These are phyloP conservation scores for Etheostoma spectabile DNA, from an alignment of 2,113 vertebrate species.

Conservation along the genomic window DNA sequence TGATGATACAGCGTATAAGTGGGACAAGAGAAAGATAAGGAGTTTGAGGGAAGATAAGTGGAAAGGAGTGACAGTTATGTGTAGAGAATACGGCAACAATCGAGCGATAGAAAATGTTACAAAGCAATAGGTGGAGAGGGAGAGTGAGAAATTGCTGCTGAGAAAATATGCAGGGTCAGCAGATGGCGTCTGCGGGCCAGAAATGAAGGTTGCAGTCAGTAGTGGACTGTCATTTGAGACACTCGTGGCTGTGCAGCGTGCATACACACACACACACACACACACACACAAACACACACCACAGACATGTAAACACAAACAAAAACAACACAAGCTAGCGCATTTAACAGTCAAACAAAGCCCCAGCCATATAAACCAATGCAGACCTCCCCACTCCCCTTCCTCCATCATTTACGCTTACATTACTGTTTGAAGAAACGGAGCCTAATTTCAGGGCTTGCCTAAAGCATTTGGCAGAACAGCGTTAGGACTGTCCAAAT, in stretches of 20 bases:
- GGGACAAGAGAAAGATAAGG: conserved; percentile 28
- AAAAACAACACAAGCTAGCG: conserved; percentile 26
- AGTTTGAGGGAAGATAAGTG: conserved; percentile 19
- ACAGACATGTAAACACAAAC: conserved; percentile 31
- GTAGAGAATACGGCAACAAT: conserved; percentile 17
- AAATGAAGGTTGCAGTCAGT: conserved; percentile 45
- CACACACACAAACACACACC: too few species aligned
- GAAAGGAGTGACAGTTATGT: conserved; percentile 11
- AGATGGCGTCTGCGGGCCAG: conserved; percentile 60
- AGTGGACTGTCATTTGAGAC: conserved; percentile 43
- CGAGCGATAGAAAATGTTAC: conserved; percentile 23
- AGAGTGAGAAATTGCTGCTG: conserved; percentile 28
- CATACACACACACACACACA: background rate
- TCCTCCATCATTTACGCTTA: conserved; percentile 21
- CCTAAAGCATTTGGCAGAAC: conserved; percentile 30
- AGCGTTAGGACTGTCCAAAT: conserved; percentile 32
- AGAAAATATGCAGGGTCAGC: conserved; percentile 56
- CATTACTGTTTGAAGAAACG: conserved; percentile 31
- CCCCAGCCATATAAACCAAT: background rate
- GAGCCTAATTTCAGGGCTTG: conserved; percentile 1
- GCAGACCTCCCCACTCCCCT: background rate
- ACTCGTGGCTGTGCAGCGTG: background rate
- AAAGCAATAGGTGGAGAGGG: conserved; percentile 26
- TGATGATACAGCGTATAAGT: conserved; percentile 30
- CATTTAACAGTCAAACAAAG: conserved; percentile 21